Base-by-base conservation (phyloP, 1,140 invertebrate species). In the Holcopasites calliopsidis region DNA sequence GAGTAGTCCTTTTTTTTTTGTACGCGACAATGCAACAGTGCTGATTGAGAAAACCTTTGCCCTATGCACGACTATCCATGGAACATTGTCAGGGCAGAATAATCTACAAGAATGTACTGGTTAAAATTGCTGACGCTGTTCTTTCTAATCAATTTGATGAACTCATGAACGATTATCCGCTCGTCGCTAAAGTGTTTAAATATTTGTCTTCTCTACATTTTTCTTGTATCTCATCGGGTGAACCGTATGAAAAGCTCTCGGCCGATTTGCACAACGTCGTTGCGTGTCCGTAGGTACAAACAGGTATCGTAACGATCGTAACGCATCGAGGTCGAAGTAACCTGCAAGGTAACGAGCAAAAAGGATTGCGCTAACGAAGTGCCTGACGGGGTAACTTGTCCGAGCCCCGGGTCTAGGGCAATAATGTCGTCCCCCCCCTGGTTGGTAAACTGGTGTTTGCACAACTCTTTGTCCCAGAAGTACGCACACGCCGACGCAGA, bases 291-390 rank as follows among this genome's bases (percentile, higher is more conserved):
- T 77, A 81, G 64, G 50, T 76, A 47, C 65, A 76, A 79, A 79
- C 61, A 65, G 77, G 62, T 84, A 84, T 84, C 80, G 82, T 84
- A 84, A 84, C 80, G 82, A 83, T 82, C 82, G 82, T 84, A 79
- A 85, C 83, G 83, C 83, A 84, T 83, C 65, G 77, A 74, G 76
- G 80, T 84, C 79, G 84, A 88, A 88, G 86, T 88, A 85, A 84
- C 76, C 82, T 64, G 69, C 79, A 86, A 87, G 79, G 82, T 81
- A 85, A 81, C 82, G 82, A 81, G 73, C 78, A 90, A 90, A 90
- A 90, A 88, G 86, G 82, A 88, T 83, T 79, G 82, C 77, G 61
- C 89, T 91, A 91, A 91, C 90, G 90, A 91, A 91, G 90, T 89
- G 86, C 83, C 83, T 80, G 81, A 83, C 84, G 79, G 81, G 79